A percentile compares a stretch with the other conserved stretches of the same genome.
These are phyloP conservation scores for Neoniphon sammara DNA, from an alignment of 2,797 vertebrate genomes.

Conservation along the genomic window DNA sequence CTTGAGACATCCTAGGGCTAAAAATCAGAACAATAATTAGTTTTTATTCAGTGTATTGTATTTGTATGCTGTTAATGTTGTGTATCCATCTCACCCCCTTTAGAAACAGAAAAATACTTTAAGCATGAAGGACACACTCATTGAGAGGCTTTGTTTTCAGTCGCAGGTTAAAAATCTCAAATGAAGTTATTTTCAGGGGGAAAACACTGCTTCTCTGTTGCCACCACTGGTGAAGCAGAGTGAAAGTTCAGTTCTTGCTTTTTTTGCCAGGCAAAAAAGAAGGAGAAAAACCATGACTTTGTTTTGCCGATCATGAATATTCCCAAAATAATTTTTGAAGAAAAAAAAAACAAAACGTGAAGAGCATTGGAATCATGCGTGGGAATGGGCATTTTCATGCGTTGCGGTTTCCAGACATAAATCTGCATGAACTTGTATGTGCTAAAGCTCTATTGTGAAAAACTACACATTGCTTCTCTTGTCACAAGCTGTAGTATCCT, in stretches of 20 bases:
- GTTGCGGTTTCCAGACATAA: conserved; percentile 69
- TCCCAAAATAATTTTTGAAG: conserved; percentile 29
- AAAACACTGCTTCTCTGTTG: conserved; percentile 48
- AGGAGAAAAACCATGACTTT: conserved; percentile 40
- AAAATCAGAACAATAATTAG: conserved; percentile 60
- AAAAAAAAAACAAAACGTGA: conserved; percentile 28
- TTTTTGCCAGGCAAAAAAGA: conserved; percentile 39
- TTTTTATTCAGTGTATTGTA: conserved; percentile 79
- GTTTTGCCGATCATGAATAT: conserved; percentile 45
- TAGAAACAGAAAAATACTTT: conserved; percentile 51
- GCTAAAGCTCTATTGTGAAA: conserved; percentile 69
- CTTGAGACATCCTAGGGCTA: conserved; percentile 75
- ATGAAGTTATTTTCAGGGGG: conserved; percentile 8
- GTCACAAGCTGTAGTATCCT: conserved; percentile 60
- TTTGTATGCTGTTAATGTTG: conserved; percentile 78
- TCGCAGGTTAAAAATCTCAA: conserved; percentile 2
- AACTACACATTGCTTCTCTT: conserved; percentile 58
- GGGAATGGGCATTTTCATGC: conserved; percentile 58
- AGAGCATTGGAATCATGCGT: conserved; percentile 25
- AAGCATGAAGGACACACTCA: conserved; percentile 65
- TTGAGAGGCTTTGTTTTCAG: conserved; percentile 45
- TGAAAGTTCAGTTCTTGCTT: conserved; percentile 25
- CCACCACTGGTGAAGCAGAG: conserved; percentile 38
- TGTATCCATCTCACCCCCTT: conserved; percentile 72
- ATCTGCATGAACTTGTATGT: conserved; percentile 81